Conservation (phyloP, 2,113 vertebrate species). For the Antigone vipio region DNA sequence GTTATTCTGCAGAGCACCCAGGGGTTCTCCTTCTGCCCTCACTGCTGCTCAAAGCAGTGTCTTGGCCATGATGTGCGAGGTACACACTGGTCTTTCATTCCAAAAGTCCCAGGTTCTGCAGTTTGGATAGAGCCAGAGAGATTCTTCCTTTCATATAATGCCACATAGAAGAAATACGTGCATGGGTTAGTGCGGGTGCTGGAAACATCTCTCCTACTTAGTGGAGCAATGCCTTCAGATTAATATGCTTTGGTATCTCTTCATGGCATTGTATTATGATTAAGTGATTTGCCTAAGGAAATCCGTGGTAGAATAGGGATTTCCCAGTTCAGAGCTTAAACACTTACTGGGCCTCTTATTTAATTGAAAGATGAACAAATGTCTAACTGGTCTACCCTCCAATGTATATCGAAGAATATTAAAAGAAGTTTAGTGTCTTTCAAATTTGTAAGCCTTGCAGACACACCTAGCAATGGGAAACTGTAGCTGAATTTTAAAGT, state of each 20-base stretch:
- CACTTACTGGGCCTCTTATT: background rate
- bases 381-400: background rate
- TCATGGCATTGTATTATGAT: background rate
- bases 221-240: background rate
- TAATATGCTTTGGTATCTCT: background rate
- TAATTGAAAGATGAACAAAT: background rate
- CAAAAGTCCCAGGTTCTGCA: background rate
- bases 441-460: background rate
- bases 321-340: background rate
- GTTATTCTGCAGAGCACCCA: background rate
- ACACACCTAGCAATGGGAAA: background rate
- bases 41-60: background rate
- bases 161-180: background rate
- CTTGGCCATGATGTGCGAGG: background rate
- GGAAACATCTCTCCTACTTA: background rate
- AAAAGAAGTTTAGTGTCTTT: background rate
- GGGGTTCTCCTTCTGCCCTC: background rate
- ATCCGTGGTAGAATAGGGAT: background rate
- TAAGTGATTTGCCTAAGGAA: background rate
- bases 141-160: background rate
- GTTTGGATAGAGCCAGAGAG: background rate
- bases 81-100: background rate
- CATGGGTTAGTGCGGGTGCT: background rate
- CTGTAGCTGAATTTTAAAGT: background rate
- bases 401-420: fast-evolving